phyloP scores from a whole-genome alignment of 2,797 vertebrate species.

The Aphelocoma californica region DNA sequence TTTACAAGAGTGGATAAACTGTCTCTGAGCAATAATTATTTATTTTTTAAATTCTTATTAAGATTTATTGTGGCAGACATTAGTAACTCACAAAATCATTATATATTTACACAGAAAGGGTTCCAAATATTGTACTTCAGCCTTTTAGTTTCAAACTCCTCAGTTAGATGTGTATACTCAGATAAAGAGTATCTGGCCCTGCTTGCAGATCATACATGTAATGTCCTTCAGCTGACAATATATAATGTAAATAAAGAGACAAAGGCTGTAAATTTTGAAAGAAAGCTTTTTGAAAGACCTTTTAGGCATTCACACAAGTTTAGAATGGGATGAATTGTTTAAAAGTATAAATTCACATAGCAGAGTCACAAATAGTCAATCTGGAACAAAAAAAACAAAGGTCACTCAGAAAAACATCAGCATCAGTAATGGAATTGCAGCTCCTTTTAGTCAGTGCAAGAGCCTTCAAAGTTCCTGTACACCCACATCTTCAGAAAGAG shows the following conservation, averaged over 20 bases:
- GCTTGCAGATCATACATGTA: background rate
- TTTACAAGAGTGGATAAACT: background rate
- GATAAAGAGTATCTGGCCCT: background rate
- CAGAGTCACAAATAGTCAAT: background rate
- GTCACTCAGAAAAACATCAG: background rate
- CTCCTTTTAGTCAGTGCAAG: background rate
- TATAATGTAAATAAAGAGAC: background rate
- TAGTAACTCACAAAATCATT: background rate
- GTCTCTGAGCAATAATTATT: background rate
- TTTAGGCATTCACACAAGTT: background rate
- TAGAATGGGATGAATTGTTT: background rate
- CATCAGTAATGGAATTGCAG: background rate
- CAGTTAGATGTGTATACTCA: background rate
- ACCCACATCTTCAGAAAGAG: background rate
- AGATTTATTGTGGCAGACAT: background rate
- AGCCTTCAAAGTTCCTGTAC: background rate
- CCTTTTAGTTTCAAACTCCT: background rate
- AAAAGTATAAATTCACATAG: background rate
- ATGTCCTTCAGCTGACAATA: background rate
- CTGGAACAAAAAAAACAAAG: background rate
- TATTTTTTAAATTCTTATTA: background rate
- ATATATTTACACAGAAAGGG: background rate
- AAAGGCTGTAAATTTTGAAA: background rate
- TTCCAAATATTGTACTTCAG: background rate
- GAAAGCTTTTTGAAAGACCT: background rate